phyloP scores from a whole-genome alignment of 2,113 vertebrate genomes.

The Gambusia affinis region DNA sequence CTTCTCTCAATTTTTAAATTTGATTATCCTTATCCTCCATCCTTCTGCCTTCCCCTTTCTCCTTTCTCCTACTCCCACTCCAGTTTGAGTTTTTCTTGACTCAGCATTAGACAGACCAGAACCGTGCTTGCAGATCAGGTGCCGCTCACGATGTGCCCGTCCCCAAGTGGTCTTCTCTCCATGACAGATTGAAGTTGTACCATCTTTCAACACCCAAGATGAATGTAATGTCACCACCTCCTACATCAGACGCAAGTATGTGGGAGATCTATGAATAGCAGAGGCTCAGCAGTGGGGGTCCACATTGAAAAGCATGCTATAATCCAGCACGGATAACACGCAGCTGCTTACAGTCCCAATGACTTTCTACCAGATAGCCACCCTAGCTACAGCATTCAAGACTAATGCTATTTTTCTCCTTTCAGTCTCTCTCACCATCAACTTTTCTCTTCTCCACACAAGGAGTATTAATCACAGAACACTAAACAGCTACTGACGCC shows the following conservation, averaged over 20 bases:
- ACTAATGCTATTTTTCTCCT: slow-evolving; percentile 21
- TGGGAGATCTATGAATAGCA: slow-evolving; percentile 67
- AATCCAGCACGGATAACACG: slow-evolving; percentile 52
- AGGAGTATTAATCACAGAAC: slow-evolving; percentile 88
- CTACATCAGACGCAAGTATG: slow-evolving; percentile 55
- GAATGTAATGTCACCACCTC: slow-evolving; percentile 57
- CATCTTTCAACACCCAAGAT: slow-evolving; percentile 48
- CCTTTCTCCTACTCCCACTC: not conserved
- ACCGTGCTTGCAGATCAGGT: slow-evolving; percentile 19
- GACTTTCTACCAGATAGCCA: slow-evolving; percentile 14
- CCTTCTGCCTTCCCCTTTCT: not conserved
- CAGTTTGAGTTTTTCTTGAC: slow-evolving; percentile 54
- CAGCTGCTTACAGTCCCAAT: slow-evolving; percentile 37
- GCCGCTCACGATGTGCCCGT: slow-evolving; percentile 7
- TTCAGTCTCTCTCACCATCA: slow-evolving; percentile 36
- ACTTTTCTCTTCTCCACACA: slow-evolving; percentile 50
- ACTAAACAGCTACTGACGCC: slow-evolving; percentile 86
- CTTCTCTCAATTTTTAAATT: slow-evolving; percentile 33
- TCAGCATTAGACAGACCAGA: slow-evolving; percentile 60
- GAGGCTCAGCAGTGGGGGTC: slow-evolving; percentile 52
- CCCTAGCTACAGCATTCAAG: slow-evolving; percentile 25
- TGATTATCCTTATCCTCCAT: slow-evolving; percentile 22
- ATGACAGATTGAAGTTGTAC: slow-evolving; percentile 34
- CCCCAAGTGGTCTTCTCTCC: slow-evolving; percentile 31
- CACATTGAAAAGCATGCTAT: slow-evolving; percentile 58